A percentile compares a stretch with the other conserved stretches of the same genome.
Conservation (phyloP, 2,797 vertebrate genomes). For the Cynopterus sphinx region DNA sequence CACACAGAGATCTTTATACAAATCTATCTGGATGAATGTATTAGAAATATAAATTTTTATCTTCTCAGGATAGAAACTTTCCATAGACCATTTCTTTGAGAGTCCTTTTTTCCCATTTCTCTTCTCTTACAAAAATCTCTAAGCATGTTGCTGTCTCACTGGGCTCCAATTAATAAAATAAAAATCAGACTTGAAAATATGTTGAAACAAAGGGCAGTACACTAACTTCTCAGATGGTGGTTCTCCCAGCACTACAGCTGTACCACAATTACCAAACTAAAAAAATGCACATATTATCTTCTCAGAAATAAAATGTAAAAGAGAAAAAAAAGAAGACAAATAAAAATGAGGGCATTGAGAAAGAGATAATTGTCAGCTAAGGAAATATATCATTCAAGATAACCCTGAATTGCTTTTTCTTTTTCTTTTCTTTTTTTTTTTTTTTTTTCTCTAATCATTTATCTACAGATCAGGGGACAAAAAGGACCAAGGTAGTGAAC, state of each 20-base stretch:
- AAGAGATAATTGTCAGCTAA: not conserved
- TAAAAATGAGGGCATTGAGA: not conserved
- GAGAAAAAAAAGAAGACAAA: conserved; percentile 5
- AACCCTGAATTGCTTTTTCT: not conserved
- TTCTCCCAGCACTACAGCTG: not conserved
- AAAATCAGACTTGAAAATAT: conserved; percentile 17
- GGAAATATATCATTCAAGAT: not conserved
- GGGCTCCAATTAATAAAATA: not conserved
- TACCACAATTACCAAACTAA: not conserved
- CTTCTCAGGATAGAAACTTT: conserved; percentile 12
- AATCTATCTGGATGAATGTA: not conserved
- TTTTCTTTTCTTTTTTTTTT: not conserved
- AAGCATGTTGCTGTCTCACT: not conserved
- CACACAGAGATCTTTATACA: not conserved
- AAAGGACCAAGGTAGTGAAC: not conserved
- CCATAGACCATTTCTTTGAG: not conserved
- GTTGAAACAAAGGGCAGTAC: not conserved
- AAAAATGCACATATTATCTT: not conserved
- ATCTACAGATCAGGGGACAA: conserved; percentile 37
- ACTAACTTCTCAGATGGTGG: not conserved
- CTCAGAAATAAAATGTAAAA: conserved; percentile 5
- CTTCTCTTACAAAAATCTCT: not conserved
- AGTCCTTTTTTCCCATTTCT: not conserved
- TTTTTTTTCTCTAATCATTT: not conserved
- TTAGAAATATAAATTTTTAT: not conserved